Percentiles rank a stretch among this genome's conserved stretches.
Conservation (phyloP, 1,140 invertebrate species). For the Saccostrea cuccullata region DNA sequence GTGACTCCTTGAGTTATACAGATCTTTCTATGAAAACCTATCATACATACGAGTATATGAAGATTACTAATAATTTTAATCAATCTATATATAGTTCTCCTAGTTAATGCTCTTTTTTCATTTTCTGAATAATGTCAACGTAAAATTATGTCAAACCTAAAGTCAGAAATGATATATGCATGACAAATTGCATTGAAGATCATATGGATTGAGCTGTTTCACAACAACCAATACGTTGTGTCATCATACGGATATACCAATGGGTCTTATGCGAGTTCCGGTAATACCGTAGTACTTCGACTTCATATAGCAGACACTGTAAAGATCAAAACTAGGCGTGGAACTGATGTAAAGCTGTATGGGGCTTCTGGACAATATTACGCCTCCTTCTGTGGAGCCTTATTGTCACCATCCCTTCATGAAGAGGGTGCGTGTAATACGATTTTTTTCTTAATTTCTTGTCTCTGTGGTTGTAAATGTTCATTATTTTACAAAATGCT, state of each 20-base stretch:
- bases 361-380: conserved; percentile 44
- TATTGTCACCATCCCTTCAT: conserved; percentile 38
- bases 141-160: no score
- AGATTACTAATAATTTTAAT: no score
- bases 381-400: conserved; percentile 40
- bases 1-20: no score
- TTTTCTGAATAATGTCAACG: no score
- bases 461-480: no score
- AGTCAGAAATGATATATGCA: no score
- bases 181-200: conserved; percentile 6
- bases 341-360: conserved; percentile 40
- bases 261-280: conserved; percentile 45
- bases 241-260: conserved; percentile 44
- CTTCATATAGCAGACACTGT: conserved; percentile 40
- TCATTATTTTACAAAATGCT: no score
- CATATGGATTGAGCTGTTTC: conserved; percentile 48
- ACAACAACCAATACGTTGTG: conserved; percentile 43
- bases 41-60: no score
- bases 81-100: no score
- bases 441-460: no score
- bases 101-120: no score
- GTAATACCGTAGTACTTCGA: conserved; percentile 45
- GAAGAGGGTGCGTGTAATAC: not conserved
- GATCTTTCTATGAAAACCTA: no score
- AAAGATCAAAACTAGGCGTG: not conserved